These are phyloP conservation scores for Bombus confusus DNA, from an alignment of 1,140 invertebrate species.

Conservation along the genomic window DNA sequence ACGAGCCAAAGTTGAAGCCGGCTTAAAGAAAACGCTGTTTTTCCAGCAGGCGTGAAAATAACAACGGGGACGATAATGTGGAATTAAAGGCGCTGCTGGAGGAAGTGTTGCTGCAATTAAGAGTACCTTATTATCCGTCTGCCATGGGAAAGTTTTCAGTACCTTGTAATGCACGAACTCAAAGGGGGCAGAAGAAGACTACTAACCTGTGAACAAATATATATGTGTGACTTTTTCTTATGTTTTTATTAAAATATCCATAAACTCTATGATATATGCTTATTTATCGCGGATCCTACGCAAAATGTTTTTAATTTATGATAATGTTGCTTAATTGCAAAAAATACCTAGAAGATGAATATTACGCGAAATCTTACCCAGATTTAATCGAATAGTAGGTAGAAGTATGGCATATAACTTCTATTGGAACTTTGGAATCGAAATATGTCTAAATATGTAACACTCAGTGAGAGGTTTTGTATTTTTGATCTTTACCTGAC, in stretches of 20 bases:
- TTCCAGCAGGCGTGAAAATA: conserved; percentile 17
- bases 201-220: background rate
- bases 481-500: background rate
- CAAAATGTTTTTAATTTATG: background rate
- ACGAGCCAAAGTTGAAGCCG: background rate
- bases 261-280: too few species aligned
- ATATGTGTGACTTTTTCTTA: too few species aligned
- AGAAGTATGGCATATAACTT: background rate
- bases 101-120: too few species aligned
- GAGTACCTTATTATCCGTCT: background rate
- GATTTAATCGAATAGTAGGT: background rate
- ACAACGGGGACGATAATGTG: background rate
- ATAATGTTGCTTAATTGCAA: background rate
- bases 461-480: background rate
- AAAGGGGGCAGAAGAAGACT: background rate
- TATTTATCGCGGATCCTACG: background rate
- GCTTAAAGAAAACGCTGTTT: background rate
- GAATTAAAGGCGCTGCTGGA: background rate
- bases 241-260: background rate
- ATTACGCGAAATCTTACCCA: background rate
- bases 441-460: too few species aligned
- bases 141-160: background rate
- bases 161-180: background rate
- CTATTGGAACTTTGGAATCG: background rate
- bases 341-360: background rate